A percentile compares a stretch with the other conserved stretches of the same genome.
Evolutionary conservation across 2,113 vertebrate species (phyloP).

Genomic region (Ranitomeya variabilis): DNA sequence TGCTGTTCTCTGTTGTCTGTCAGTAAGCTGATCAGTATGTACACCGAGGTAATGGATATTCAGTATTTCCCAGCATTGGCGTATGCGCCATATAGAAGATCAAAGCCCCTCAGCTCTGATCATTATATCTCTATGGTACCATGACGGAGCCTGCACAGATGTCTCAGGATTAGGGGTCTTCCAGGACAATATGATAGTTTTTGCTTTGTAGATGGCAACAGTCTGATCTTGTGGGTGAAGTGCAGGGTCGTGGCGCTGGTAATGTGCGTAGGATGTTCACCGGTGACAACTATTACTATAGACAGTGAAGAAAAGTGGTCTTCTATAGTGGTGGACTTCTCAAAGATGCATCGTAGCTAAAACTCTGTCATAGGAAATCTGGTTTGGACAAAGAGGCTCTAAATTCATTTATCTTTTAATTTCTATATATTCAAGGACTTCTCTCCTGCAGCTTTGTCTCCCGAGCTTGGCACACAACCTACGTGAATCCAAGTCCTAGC

Average conservation of each 20-base stretch:
- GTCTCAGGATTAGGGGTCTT: constrained; percentile 6
- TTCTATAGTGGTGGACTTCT: no score
- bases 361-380: no score
- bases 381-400: no score
- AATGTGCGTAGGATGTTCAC: background rate
- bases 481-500: no score
- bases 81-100: background rate
- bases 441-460: no score
- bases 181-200: background rate
- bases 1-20: background rate
- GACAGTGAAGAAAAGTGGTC: no score
- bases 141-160: background rate
- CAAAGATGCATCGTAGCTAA: no score
- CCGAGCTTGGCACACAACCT: no score
- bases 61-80: background rate
- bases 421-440: no score
- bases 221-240: background rate
- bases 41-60: background rate
- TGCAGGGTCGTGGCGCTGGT: background rate
- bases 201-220: background rate
- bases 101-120: background rate
- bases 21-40: background rate
- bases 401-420: no score
- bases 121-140: background rate
- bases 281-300: no score